Conservation (phyloP, 2,113 vertebrate species). For the Anguilla rostrata region DNA sequence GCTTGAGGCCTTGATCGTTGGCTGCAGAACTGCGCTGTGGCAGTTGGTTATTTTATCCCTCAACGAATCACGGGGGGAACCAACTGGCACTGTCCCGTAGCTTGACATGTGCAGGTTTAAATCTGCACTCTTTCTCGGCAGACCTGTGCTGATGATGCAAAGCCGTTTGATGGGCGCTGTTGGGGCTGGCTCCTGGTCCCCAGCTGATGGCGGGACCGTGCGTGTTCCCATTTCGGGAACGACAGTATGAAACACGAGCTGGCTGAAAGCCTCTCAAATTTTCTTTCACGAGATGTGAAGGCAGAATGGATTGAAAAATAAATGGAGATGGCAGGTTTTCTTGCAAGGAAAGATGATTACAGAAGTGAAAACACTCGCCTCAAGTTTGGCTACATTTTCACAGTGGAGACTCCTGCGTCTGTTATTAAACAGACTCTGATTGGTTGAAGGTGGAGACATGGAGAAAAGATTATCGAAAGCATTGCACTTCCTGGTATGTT, state of each 20-base stretch:
- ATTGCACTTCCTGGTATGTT: constrained; percentile 81
- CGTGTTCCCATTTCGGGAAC: not conserved
- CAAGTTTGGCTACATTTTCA: not conserved
- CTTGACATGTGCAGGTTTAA: not conserved
- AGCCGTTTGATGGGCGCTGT: not conserved
- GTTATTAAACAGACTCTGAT: constrained; percentile 82
- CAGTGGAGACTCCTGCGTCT: constrained; percentile 69
- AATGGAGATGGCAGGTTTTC: not conserved
- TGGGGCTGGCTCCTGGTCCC: not conserved
- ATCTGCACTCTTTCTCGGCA: not conserved
- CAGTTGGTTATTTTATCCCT: not conserved
- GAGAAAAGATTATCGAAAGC: constrained; percentile 75
- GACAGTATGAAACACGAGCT: not conserved
- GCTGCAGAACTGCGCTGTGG: not conserved
- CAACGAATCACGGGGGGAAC: not conserved
- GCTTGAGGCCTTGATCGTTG: constrained; percentile 3
- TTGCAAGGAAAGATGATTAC: not conserved
- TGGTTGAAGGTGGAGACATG: constrained; percentile 82
- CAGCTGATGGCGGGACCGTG: not conserved
- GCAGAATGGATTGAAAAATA: constrained; percentile 3
- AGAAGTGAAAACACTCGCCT: not conserved
- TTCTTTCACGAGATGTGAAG: not conserved
- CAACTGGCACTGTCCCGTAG: not conserved
- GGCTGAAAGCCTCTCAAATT: not conserved
- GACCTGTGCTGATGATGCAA: not conserved